Evolutionary conservation across 23 tunicate genomes (phyloP), one percentile per base, ranked within the genome.

Genomic region (Ciona savignyi): DNA sequence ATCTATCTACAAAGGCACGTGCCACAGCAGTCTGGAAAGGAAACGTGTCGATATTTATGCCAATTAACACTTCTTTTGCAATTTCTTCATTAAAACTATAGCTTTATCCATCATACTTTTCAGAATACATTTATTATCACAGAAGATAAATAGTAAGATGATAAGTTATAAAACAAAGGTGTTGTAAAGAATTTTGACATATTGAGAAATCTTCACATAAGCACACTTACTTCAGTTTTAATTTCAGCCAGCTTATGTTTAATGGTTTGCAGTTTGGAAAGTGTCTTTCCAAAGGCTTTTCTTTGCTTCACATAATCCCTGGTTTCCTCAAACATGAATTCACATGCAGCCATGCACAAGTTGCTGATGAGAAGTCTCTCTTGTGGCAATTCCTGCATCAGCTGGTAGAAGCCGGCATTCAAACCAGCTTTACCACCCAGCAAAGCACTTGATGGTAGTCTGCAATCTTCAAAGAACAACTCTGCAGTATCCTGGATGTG

Each of bases 311-410:
- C 99, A 75, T 95, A 95, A 65, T 88, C 95, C 51, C 99, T 33
- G 1, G 99, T 95, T 34, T 78, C 85, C 70, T 95, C 99, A 31
- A 95, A 95, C 80, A 90, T 76, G 67, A 70, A 88, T 65, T 95
- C 99, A 70, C 95, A 79, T 30, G 89, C 86, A 67, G 96, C 73
- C 74, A 80, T 70, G 51, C 86, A 84, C 23, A 82, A 35, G 70
- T 88, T 83, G 9, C 95, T 66, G 63, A 90, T 83, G 19, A 90
- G 87, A 21, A 95, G 73, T 70, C 99, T 75, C 65, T 95, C 99
- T 62, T 90, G 91, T 15, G 99, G 96, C 29, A 95, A 70, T 35
- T 95, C 99, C 42, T 88, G 90, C 99, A 95, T 95, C 22, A 95
- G 73, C 60, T 78, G 85, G 63, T 75, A 74, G 51, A 95, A 95